A percentile compares a stretch with the other conserved stretches of the same genome.
Evolutionary conservation across 2,888 invertebrate genomes (phyloP).

Genomic region (Lomographa bimaculata): DNA sequence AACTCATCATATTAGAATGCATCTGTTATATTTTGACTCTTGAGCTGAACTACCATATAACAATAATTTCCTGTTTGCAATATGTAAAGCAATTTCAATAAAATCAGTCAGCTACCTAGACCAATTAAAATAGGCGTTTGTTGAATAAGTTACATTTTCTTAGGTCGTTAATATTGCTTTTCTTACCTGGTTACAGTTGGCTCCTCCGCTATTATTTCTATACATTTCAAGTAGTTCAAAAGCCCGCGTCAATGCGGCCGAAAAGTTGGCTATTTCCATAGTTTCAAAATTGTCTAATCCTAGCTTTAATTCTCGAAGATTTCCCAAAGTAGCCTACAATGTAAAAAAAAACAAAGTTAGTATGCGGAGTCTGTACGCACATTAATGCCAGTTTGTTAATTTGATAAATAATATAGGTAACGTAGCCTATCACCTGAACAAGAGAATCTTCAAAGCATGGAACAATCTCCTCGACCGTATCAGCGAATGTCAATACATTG

Average conservation of each 20-base stretch:
- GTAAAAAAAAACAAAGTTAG: constrained; percentile 17
- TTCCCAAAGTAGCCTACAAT: constrained; percentile 92
- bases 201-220: constrained; percentile 85
- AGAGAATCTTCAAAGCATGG: constrained; percentile 95
- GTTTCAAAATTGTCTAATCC: constrained; percentile 91
- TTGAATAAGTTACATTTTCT: no score
- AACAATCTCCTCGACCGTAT: constrained; percentile 91
- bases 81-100: no score
- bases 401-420: not conserved
- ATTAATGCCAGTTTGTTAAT: no score
- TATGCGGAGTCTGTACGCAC: no score
- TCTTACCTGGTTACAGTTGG: constrained; percentile 83
- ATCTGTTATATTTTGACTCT: no score
- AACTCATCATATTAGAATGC: no score
- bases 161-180: no score
- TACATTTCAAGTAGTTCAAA: constrained; percentile 92
- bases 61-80: no score
- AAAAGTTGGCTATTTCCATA: constrained; percentile 96
- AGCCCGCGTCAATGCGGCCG: constrained; percentile 93
- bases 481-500: constrained; percentile 96
- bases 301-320: constrained; percentile 91
- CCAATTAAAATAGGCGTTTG: no score
- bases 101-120: no score
- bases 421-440: constrained; percentile 94
- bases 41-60: no score